Percentiles rank a stretch among this genome's conserved stretches.
phyloP scores from a whole-genome alignment of 2,888 invertebrate species.

The Caenorhabditis sp. region DNA sequence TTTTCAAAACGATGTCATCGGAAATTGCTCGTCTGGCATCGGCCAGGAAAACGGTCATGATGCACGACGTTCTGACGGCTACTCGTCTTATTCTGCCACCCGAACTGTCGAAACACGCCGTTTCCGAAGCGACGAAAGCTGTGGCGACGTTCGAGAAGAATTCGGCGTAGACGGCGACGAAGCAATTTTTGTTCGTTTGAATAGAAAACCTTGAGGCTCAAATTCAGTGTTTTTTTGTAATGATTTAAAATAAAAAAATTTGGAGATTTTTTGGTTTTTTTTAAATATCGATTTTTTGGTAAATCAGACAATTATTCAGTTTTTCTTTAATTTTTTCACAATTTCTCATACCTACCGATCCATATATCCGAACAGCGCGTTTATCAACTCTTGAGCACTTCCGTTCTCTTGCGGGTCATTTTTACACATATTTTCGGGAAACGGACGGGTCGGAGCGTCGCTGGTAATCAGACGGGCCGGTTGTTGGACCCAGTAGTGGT shows the following conservation, averaged over 20 bases:
- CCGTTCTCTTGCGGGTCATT: not conserved
- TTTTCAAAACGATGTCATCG: conserved; percentile 85
- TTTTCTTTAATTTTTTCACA: too few relatives aligned
- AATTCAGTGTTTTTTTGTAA: too few relatives aligned
- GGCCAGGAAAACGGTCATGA: conserved; percentile 87
- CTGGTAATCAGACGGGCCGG: not conserved
- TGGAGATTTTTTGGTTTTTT: too few relatives aligned
- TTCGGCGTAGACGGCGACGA: not conserved
- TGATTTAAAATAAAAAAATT: too few relatives aligned
- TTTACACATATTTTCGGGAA: not conserved
- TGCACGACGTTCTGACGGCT: conserved; percentile 85
- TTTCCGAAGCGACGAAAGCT: conserved; percentile 46
- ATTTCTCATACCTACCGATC: not conserved
- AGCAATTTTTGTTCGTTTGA: too few relatives aligned
- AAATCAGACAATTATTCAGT: too few relatives aligned
- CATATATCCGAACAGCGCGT: not conserved
- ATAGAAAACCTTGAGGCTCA: too few relatives aligned
- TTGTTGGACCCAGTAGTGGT: not conserved
- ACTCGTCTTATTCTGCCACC: conserved; percentile 61
- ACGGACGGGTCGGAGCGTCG: not conserved
- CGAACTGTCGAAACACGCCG: conserved; percentile 52
- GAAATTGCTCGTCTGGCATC: conserved; percentile 86
- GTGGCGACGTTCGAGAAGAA: conserved; percentile 21
- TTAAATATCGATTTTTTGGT: too few relatives aligned
- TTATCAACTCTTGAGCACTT: not conserved